Percentiles rank a stretch among this genome's conserved stretches.
Evolutionary conservation across 2,113 vertebrate genomes (phyloP).

Genomic region (Psilopsiagon aymara): DNA sequence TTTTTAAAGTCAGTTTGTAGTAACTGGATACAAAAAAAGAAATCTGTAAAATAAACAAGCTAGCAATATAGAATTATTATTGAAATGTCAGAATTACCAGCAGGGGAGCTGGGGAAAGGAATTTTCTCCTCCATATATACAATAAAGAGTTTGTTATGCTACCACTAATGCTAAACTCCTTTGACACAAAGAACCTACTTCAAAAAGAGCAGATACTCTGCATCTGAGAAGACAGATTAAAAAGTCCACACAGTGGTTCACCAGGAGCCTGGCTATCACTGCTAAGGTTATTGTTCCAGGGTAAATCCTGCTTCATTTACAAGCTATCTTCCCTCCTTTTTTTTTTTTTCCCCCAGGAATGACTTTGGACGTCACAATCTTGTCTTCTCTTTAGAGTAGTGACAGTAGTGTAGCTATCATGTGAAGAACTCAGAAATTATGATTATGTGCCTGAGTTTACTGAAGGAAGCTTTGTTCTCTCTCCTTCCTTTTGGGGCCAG

Average conservation of each 20-base stretch:
- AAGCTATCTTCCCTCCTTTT: not conserved
- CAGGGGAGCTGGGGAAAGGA: not conserved
- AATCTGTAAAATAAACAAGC: not conserved
- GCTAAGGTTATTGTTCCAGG: not conserved
- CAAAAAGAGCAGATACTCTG: not conserved
- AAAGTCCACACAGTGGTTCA: not conserved
- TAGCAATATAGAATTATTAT: not conserved
- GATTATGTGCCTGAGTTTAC: not conserved
- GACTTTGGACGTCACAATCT: slow-evolving; percentile 34
- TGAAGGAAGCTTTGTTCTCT: slow-evolving; percentile 44
- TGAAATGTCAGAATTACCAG: not conserved
- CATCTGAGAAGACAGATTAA: slow-evolving; percentile 1
- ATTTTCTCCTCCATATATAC: not conserved
- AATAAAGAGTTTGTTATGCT: not conserved
- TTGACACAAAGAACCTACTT: not conserved
- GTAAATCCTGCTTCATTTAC: slow-evolving; percentile 25
- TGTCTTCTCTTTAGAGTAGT: not conserved
- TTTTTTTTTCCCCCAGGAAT: not conserved
- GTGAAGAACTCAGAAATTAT: not conserved
- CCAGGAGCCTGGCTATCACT: not conserved
- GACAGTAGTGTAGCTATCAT: not conserved
- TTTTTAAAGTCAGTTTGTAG: not conserved
- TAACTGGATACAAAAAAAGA: not conserved
- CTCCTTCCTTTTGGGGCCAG: not conserved
- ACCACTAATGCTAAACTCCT: not conserved